phyloP scores from a whole-genome alignment of 1,140 invertebrate genomes.

The Pygmarrhopalites habei region DNA sequence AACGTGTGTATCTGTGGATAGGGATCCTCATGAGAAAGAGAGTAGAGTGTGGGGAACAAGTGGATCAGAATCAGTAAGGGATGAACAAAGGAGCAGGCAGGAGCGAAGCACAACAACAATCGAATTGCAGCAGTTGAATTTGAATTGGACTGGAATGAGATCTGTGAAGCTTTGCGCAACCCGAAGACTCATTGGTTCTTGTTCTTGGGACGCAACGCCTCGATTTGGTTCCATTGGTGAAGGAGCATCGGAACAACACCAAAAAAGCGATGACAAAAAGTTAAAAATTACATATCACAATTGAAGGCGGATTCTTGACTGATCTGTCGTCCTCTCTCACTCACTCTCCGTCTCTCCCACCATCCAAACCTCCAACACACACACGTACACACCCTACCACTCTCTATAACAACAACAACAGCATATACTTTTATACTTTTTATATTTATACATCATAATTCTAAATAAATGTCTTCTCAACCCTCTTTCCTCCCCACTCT shows the following conservation, averaged over 20 bases:
- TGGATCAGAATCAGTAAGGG: no score
- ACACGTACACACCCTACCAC: neutral
- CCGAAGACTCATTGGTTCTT: slow-evolving; percentile 38
- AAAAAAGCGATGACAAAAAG: slow-evolving; percentile 40
- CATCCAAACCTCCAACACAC: slow-evolving; percentile 2
- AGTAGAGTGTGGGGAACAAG: no score
- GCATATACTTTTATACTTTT: neutral
- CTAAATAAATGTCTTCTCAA: no score
- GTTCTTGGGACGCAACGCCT: slow-evolving; percentile 36
- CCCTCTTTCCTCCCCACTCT: no score
- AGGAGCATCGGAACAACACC: slow-evolving; percentile 29
- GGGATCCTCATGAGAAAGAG: no score
- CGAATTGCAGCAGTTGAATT: slow-evolving; percentile 21
- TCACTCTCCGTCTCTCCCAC: slow-evolving; percentile 6
- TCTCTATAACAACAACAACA: neutral
- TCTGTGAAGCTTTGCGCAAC: slow-evolving; percentile 38
- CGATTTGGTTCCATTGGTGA: slow-evolving; percentile 38
- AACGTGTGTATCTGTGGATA: no score
- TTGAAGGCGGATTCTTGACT: slow-evolving; percentile 38
- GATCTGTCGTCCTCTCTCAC: neutral
- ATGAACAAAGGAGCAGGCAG: slow-evolving; percentile 13
- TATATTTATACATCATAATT: neutral
- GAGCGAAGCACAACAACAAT: slow-evolving; percentile 21
- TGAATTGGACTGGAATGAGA: slow-evolving; percentile 33
- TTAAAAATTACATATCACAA: slow-evolving; percentile 40